Base-by-base conservation (phyloP, 64 coral and sea anemone genomes). In the Pocillopora verrucosa region DNA sequence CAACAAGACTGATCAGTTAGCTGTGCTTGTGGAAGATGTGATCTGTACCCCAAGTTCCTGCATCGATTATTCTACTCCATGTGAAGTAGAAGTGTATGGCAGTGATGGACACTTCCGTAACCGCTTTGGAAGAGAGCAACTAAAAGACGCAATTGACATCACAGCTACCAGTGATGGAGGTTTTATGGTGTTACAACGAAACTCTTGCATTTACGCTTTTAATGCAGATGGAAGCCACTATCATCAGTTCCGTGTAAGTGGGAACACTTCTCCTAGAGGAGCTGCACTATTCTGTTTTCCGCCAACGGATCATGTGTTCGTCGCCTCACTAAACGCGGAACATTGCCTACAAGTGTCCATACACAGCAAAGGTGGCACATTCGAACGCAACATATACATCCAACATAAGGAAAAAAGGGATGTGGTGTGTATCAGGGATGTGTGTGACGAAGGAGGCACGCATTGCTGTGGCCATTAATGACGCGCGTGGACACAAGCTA, bases 131-230 rank as follows among this genome's bases (percentile, higher is more conserved):
- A 2, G 38, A 0, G 70, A 26, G 35, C 56, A 58, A 78, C 67
- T 93, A 11, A 69, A 36, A 62, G 56, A 36, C 37, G 30, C 41
- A 56, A 7, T 41, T 14, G 80, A 19, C 26, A 91, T 91, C 58
- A 60, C 67, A 70, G 9, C 67, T 81, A 19, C 68, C 26, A 59
- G 16, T 60, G 70, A 82, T 60, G 67, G 78, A 22, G 62, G 37
- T 22, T 13, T 88, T 61, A 68, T 93, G 59, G 64, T 93, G 6
- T 19, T 93, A 56, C 78, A 93, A 60, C 0, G 15, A 16, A 24
- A 70, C 25, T 70, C 80, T 17, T 30, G 72, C 67, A 78, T 93
- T 63, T 25, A 83, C 36, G 87, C 78, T 12, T 89, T 89, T 5
- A 83, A 35, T 78, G 36, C 56, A 45, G 9, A 73, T 14, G 83